Percentiles rank a stretch among this genome's conserved stretches.
These are phyloP conservation scores for Hydrotaea diabolus DNA, from an alignment of 2,888 invertebrate species.

Conservation along the genomic window DNA sequence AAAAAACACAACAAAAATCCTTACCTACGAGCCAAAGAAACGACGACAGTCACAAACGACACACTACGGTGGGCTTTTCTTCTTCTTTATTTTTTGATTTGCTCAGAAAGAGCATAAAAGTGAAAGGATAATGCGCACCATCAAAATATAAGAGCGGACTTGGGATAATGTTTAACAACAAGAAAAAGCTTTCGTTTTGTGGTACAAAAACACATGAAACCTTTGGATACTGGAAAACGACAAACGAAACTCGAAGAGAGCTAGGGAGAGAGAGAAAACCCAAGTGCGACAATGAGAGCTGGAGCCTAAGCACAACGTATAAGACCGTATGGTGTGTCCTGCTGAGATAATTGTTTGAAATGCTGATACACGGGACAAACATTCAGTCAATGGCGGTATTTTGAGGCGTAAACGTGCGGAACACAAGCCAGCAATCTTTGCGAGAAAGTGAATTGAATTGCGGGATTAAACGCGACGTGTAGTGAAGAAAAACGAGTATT, in stretches of 20 bases:
- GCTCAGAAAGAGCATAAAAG: conserved; percentile 9
- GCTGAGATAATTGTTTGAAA: conserved; percentile 13
- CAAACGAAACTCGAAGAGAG: not conserved
- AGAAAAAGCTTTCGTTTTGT: conserved; percentile 43
- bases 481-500: conserved; percentile 17
- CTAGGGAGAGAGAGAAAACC: conserved; percentile 7
- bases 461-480: conserved; percentile 57
- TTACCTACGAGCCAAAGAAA: not conserved
- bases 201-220: conserved; percentile 51
- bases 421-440: conserved; percentile 2
- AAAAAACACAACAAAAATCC: not conserved
- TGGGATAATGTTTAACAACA: not conserved
- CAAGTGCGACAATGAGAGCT: too few relatives aligned
- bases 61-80: not conserved
- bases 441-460: not conserved
- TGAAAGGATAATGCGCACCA: conserved; percentile 39
- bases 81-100: too few relatives aligned
- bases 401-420: conserved; percentile 65
- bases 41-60: not conserved
- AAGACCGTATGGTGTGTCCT: conserved; percentile 28
- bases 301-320: too few relatives aligned
- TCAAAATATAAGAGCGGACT: conserved; percentile 39
- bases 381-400: conserved; percentile 66
- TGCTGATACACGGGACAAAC: conserved; percentile 23
- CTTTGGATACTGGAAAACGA: conserved; percentile 39